A percentile compares a stretch with the other conserved stretches of the same genome.
phyloP scores from a whole-genome alignment of 2,797 vertebrate genomes.

The Sebastiscus albofasciatus region DNA sequence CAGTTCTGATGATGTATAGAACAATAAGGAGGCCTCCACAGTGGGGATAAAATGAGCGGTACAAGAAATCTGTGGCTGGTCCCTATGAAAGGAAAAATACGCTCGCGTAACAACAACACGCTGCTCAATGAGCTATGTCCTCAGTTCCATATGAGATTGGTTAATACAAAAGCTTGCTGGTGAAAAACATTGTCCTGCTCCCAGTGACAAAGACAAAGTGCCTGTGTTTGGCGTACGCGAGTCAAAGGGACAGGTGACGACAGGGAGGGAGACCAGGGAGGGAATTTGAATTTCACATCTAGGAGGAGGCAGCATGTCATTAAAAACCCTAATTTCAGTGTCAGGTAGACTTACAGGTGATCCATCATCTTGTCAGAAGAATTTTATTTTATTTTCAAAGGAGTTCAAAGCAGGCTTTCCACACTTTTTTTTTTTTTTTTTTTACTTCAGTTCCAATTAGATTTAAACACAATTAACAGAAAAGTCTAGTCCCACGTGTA shows the following conservation, averaged over 20 bases:
- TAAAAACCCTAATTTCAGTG: conserved; percentile 97
- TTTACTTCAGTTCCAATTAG: conserved; percentile 77
- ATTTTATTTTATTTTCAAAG: conserved; percentile 86
- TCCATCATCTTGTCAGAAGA: conserved; percentile 95
- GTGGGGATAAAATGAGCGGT: conserved; percentile 61
- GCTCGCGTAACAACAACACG: conserved; percentile 88
- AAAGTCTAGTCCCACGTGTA: conserved; percentile 46
- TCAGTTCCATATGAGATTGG: conserved; percentile 98
- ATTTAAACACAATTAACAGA: conserved; percentile 76
- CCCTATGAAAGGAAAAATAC: conserved; percentile 74
- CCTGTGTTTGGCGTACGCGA: conserved; percentile 91
- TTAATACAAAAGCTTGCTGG: conserved; percentile 97
- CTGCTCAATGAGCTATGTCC: conserved; percentile 97
- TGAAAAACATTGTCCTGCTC: conserved; percentile 97
- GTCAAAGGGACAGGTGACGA: conserved; percentile 92
- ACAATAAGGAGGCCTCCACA: conserved; percentile 37
- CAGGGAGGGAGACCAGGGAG: conserved; percentile 90
- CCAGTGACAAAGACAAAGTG: conserved; percentile 97
- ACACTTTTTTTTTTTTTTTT: conserved; percentile 63
- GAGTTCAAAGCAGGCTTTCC: conserved; percentile 85
- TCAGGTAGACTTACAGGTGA: conserved; percentile 96
- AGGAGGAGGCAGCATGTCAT: conserved; percentile 95
- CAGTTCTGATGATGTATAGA: conserved; percentile 13
- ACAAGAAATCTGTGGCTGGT: conserved; percentile 66
- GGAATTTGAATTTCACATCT: conserved; percentile 97